Percentiles rank a stretch among this genome's conserved stretches.
Evolutionary conservation across 2,113 vertebrate species (phyloP).

Genomic region (Thalassoma bifasciatum): DNA sequence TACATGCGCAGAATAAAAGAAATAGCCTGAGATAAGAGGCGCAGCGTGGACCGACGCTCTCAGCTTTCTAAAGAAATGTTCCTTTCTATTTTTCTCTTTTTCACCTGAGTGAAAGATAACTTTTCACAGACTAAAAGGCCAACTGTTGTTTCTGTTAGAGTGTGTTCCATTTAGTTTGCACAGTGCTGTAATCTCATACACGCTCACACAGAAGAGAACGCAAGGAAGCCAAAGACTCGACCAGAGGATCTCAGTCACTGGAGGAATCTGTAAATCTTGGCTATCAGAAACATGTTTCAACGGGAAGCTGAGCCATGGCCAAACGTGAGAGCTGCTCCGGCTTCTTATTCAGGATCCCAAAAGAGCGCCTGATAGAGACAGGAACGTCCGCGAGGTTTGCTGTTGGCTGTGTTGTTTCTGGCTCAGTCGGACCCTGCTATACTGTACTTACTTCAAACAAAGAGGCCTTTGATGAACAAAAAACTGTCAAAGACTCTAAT

Average conservation of each 20-base stretch:
- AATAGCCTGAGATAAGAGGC: conserved; percentile 85
- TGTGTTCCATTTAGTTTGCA: conserved; percentile 80
- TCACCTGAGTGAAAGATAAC: conserved; percentile 77
- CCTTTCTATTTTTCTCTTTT: conserved; percentile 83
- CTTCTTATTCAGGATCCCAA: conserved; percentile 34
- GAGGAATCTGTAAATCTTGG: conserved; percentile 66
- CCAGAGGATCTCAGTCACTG: conserved; percentile 63
- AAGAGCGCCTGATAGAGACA: conserved; percentile 60
- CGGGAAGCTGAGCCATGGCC: conserved; percentile 61
- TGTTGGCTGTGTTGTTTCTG: conserved; percentile 55
- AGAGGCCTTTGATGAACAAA: conserved; percentile 83
- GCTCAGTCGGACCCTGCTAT: conserved; percentile 63
- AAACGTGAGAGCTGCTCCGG: conserved; percentile 54
- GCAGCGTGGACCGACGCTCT: conserved; percentile 18
- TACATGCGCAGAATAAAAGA: conserved; percentile 99
- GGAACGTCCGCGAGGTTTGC: conserved; percentile 36
- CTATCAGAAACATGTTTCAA: conserved; percentile 35
- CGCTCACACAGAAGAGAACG: conserved; percentile 68
- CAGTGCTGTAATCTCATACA: conserved; percentile 80
- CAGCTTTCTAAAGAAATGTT: conserved; percentile 72
- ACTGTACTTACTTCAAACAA: conserved; percentile 76
- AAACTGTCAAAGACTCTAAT: conserved; percentile 73
- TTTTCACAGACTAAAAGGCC: conserved; percentile 80
- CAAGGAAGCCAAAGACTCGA: conserved; percentile 78
- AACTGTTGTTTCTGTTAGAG: conserved; percentile 68